These are phyloP conservation scores for Margarornis squamiger DNA, from an alignment of 2,797 vertebrate genomes.

Conservation along the genomic window DNA sequence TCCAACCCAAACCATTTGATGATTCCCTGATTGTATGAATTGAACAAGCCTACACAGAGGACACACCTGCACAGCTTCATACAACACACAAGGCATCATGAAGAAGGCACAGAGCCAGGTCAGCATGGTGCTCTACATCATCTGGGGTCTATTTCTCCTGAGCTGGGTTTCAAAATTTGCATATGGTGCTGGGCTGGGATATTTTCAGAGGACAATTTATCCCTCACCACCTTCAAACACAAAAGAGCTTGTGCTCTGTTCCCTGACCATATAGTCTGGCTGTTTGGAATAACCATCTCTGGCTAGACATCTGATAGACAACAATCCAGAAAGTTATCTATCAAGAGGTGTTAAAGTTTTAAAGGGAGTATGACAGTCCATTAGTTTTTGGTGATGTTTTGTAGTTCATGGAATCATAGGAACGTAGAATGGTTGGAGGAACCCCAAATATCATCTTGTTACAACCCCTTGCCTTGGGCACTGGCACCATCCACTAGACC, in stretches of 20 bases:
- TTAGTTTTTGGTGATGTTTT: background rate
- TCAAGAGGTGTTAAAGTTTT: background rate
- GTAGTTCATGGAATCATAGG: background rate
- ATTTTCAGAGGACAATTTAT: background rate
- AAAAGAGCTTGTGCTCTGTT: background rate
- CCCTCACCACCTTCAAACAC: background rate
- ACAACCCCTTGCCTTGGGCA: background rate
- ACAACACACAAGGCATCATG: accelerated
- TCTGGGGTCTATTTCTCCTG: background rate
- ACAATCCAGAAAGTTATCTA: background rate
- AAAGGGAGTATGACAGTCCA: background rate
- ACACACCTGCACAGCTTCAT: background rate
- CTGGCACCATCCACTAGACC: no score
- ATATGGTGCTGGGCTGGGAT: accelerated
- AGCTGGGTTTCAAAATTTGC: background rate
- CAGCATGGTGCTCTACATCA: background rate
- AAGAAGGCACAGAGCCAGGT: background rate
- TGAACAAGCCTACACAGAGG: background rate
- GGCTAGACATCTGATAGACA: no score
- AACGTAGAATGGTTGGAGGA: background rate
- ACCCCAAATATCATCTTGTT: no score
- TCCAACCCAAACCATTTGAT: background rate
- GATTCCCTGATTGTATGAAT: background rate
- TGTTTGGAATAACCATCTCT: background rate
- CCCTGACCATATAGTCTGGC: background rate